Conservation (phyloP, 2,113 vertebrate species). For the Callorhinus ursinus region DNA sequence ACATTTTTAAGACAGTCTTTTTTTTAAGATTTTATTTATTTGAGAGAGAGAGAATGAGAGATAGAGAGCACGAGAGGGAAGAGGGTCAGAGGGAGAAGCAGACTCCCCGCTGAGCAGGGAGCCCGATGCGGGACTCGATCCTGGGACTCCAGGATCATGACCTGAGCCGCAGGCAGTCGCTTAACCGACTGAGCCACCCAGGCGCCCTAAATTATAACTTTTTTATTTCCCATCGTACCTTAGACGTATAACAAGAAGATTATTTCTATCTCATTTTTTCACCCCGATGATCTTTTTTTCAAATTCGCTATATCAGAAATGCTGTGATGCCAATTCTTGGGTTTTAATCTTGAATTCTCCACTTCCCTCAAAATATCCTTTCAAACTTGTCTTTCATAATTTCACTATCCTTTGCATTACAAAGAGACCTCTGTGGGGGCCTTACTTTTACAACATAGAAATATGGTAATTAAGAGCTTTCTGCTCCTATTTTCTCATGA, state of each 20-base stretch:
- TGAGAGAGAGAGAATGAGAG: no score
- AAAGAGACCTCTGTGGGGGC: background rate
- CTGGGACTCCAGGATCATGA: no score
- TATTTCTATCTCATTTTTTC: background rate
- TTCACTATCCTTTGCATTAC: conserved; percentile 25
- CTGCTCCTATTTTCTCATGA: conserved; percentile 20
- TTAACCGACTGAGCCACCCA: no score
- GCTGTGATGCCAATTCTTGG: background rate
- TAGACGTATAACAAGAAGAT: background rate
- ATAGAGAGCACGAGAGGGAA: no score
- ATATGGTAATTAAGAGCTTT: conserved; percentile 68
- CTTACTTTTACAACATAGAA: conserved; percentile 20
- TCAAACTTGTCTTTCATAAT: conserved; percentile 63
- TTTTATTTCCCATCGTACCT: background rate
- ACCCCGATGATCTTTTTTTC: background rate
- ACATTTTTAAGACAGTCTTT: background rate
- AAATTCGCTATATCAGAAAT: background rate
- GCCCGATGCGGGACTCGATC: no score
- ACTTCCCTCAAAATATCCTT: conserved; percentile 56
- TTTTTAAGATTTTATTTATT: no score
- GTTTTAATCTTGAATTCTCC: conserved; percentile 42
- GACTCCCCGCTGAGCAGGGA: no score
- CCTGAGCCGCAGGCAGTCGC: no score
- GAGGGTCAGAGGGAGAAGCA: no score
- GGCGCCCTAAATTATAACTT: background rate